Evolutionary conservation across 2,888 invertebrate genomes (phyloP), one percentile per base, ranked within the genome.

Genomic region (Lithophane semibrunnea): DNA sequence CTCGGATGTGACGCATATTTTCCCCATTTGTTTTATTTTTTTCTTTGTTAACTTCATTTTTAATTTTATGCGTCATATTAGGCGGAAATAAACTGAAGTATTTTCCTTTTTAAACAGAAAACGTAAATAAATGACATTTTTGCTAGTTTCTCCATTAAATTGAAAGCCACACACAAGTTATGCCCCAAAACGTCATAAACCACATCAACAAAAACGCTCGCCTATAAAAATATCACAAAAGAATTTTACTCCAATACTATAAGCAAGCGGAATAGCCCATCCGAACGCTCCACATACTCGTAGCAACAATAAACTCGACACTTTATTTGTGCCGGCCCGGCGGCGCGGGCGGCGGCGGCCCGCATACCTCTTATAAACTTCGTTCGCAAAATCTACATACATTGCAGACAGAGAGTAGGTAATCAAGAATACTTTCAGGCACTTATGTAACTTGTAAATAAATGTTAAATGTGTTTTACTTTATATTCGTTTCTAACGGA

Each of bases 361-460:
- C 86, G 80, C 85, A 88, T 85, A 65, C 74, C 82, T 83, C 82
- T 80, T 83, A 84, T 64, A 83, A 89, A 86, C 60, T 86, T 86
- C 42, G 68, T 80, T 77, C 73, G 54, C 67, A 81, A 75, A 77
- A 76, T 86, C 76, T 77, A 82, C 73, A 75, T 73, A 82, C 64
- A 73, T 61, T 29, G 54, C 86, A 79, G 67, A 79, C 80, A 77
- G 65, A 65, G 74, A 76, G 79, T 81, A 37, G 37, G 37, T 37
- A 87, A 87, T 87, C 83, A 88, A 79, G 85, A 73, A 75, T 77
- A 77, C 79, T 88, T 77, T 75, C 42, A 82, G 79, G 77, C 76
- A 69, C 70, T 76, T 70, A 29, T 60, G 52, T 71, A 56, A 85
- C 83, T 84, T 69, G 69, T 74, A 68, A 82, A 86, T 86, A 74